Conservation (phyloP, 2,888 invertebrate species). For the Lobophora halterata region DNA sequence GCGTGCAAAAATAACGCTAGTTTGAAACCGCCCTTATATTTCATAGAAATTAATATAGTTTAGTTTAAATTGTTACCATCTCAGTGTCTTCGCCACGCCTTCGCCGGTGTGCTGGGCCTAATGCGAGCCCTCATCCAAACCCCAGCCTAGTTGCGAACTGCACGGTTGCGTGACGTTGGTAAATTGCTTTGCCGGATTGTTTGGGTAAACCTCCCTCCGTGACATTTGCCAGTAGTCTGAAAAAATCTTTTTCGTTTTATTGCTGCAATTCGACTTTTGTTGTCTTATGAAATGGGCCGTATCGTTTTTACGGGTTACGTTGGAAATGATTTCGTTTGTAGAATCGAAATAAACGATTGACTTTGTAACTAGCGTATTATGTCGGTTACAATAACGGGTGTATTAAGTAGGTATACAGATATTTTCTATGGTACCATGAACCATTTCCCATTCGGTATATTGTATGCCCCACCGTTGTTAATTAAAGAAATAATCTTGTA, state of each 20-base stretch:
- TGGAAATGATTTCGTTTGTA: constrained; percentile 5
- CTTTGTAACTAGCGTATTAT: neutral
- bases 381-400: neutral
- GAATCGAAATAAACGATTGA: neutral
- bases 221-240: constrained; percentile 26
- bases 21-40: no score
- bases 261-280: constrained; percentile 18
- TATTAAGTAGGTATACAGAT: no score
- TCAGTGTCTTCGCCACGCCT: no score
- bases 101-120: no score
- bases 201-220: constrained; percentile 24
- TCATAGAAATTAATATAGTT: no score
- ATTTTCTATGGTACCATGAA: no score
- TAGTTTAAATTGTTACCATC: no score
- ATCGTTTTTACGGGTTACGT: constrained; percentile 5
- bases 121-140: constrained; percentile 20
- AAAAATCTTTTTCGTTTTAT: constrained; percentile 20
- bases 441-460: no score
- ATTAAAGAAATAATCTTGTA: no score
- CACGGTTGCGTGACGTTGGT: constrained; percentile 48
- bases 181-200: constrained; percentile 28
- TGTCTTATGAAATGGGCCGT: constrained; percentile 11
- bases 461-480: no score
- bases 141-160: constrained; percentile 38
- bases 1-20: no score